Percentiles rank a stretch among this genome's conserved stretches.
Evolutionary conservation across 2,888 invertebrate genomes (phyloP).

Genomic region (Drosophila gaucha): DNA sequence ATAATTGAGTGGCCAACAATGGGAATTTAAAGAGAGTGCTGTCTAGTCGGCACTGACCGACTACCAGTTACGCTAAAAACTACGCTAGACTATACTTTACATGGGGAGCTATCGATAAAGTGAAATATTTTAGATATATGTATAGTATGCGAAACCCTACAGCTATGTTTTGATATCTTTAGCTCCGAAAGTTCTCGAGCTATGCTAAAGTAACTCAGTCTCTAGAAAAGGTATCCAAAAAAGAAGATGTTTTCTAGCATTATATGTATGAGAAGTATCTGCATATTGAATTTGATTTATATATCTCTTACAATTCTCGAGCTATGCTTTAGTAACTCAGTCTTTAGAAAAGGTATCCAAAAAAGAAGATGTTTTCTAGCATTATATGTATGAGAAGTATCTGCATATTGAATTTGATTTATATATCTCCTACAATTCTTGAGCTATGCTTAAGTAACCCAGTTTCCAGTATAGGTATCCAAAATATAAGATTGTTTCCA

Average conservation of each 20-base stretch:
- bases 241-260: not conserved
- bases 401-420: not conserved
- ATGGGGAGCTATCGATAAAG: too few species aligned
- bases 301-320: not conserved
- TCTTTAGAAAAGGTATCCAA: not conserved
- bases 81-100: too few species aligned
- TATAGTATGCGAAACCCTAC: too few species aligned
- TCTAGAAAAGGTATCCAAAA: not conserved
- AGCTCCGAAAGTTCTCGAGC: too few species aligned
- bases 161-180: too few species aligned
- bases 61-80: not conserved
- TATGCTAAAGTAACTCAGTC: not conserved
- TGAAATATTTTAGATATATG: too few species aligned
- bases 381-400: not conserved
- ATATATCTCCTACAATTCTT: too few species aligned
- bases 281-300: not conserved
- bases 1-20: conserved; percentile 3
- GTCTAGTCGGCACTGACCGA: not conserved
- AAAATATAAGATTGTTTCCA: too few species aligned
- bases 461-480: too few species aligned
- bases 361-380: not conserved
- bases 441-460: too few species aligned
- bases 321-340: not conserved
- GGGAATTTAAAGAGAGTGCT: not conserved
- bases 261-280: not conserved